Conservation (phyloP, 2,113 vertebrate species). For the Semnornis frantzii region DNA sequence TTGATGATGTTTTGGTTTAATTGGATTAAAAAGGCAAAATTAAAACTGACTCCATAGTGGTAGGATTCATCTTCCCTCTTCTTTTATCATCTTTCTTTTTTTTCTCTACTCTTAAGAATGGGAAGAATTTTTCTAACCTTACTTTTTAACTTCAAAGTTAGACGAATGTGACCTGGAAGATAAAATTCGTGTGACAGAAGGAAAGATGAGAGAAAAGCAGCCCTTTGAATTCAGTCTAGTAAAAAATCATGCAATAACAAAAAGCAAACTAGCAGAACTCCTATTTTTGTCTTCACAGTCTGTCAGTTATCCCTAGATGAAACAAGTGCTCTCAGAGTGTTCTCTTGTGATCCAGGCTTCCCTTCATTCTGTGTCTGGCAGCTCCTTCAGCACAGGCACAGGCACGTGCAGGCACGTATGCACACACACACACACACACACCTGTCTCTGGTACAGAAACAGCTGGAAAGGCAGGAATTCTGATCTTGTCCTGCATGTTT, state of each 20-base stretch:
- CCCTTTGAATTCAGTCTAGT: slow-evolving; percentile 9
- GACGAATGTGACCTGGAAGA: neutral
- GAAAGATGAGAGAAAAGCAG: neutral
- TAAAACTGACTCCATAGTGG: neutral
- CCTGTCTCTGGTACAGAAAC: neutral
- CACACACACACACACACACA: neutral
- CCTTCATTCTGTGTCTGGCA: neutral
- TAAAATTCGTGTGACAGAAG: neutral
- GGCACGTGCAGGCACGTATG: too few species aligned
- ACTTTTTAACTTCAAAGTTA: slow-evolving; percentile 18
- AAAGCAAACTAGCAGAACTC: neutral
- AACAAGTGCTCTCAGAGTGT: neutral
- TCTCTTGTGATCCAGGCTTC: neutral
- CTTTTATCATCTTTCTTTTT: neutral
- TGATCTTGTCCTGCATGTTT: neutral
- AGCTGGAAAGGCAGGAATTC: neutral
- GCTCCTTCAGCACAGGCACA: neutral
- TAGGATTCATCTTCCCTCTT: neutral
- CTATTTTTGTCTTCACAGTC: slow-evolving; percentile 17
- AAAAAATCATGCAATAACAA: neutral
- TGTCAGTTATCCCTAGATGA: neutral
- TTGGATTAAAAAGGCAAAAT: neutral
- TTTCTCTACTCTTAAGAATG: neutral
- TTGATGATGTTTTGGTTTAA: neutral
- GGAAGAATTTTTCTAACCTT: neutral